Evolutionary conservation across 2,888 invertebrate genomes (phyloP).

Genomic region (Hipparchia semele): DNA sequence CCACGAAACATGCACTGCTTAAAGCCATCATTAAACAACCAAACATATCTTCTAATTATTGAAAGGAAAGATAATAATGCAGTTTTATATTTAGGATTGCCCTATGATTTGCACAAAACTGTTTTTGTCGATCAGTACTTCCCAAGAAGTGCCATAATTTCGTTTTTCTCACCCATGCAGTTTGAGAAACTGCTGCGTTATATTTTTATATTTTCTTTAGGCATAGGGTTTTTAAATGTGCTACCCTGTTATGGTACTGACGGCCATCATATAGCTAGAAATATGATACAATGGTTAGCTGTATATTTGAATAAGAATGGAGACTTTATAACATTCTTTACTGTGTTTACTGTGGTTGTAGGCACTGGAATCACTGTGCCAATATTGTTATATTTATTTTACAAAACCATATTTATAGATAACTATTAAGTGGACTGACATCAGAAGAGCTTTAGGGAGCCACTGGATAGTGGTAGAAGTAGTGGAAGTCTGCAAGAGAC

Average conservation of each 20-base stretch:
- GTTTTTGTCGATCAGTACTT: slow-evolving; percentile 91
- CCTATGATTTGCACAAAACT: slow-evolving; percentile 88
- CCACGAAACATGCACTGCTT: slow-evolving; percentile 86
- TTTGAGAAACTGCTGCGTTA: slow-evolving; percentile 90
- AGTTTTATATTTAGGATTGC: slow-evolving; percentile 92
- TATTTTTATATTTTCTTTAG: slow-evolving; percentile 93
- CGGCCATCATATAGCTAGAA: slow-evolving; percentile 93
- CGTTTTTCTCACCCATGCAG: slow-evolving; percentile 86
- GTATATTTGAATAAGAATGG: slow-evolving; percentile 84
- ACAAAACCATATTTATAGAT: slow-evolving; percentile 64
- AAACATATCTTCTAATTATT: slow-evolving; percentile 86
- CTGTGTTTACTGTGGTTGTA: slow-evolving; percentile 86
- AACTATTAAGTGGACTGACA: slow-evolving; percentile 39
- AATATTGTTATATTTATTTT: slow-evolving; percentile 80
- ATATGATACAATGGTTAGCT: slow-evolving; percentile 85
- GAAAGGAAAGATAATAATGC: slow-evolving; percentile 82
- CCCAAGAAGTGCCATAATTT: slow-evolving; percentile 84
- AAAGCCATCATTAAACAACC: slow-evolving; percentile 90
- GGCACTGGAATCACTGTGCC: slow-evolving; percentile 89
- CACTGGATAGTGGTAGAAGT: neutral
- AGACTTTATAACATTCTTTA: slow-evolving; percentile 73
- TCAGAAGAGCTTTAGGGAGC: too few species aligned
- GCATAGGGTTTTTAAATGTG: slow-evolving; percentile 94
- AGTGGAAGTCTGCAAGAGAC: too few species aligned
- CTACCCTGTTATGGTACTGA: slow-evolving; percentile 97